A percentile compares a stretch with the other conserved stretches of the same genome.
phyloP scores from a whole-genome alignment of 2,797 vertebrate species.

The Numenius phaeopus region DNA sequence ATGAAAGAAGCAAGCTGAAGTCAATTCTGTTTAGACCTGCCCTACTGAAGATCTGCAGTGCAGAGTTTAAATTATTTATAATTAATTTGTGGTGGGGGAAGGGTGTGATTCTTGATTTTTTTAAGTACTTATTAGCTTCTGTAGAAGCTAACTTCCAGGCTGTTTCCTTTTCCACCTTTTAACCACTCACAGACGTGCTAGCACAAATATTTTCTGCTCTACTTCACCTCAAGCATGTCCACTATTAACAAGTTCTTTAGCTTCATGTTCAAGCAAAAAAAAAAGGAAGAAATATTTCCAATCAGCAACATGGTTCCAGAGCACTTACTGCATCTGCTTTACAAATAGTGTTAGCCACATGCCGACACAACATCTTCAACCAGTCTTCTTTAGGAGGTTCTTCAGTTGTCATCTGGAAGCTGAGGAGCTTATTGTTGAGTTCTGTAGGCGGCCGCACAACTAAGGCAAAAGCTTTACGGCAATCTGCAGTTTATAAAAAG shows the following conservation, averaged over 20 bases:
- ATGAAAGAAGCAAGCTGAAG: background rate
- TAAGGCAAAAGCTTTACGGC: slow-evolving; percentile 93
- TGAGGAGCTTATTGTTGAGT: slow-evolving; percentile 94
- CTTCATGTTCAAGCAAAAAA: background rate
- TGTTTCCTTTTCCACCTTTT: background rate
- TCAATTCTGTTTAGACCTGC: background rate
- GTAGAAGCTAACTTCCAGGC: background rate
- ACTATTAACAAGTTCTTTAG: background rate
- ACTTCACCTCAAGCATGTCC: background rate
- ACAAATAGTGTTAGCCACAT: slow-evolving; percentile 97
- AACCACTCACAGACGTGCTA: background rate
- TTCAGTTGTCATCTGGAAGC: slow-evolving; percentile 93
- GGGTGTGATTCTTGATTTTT: background rate
- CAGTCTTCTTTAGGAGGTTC: slow-evolving; percentile 90
- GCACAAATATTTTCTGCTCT: background rate
- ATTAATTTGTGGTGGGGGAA: background rate
- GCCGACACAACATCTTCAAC: slow-evolving; percentile 92
- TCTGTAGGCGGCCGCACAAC: slow-evolving; percentile 95
- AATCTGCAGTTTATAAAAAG: slow-evolving; percentile 81
- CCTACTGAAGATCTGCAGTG: background rate
- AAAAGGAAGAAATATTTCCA: background rate
- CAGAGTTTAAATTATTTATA: background rate
- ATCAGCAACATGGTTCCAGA: background rate
- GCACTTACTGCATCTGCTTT: slow-evolving; percentile 93
- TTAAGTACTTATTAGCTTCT: background rate